phyloP scores from a whole-genome alignment of 2,113 vertebrate genomes.

The Sinocyclocheilus anshuiensis region DNA sequence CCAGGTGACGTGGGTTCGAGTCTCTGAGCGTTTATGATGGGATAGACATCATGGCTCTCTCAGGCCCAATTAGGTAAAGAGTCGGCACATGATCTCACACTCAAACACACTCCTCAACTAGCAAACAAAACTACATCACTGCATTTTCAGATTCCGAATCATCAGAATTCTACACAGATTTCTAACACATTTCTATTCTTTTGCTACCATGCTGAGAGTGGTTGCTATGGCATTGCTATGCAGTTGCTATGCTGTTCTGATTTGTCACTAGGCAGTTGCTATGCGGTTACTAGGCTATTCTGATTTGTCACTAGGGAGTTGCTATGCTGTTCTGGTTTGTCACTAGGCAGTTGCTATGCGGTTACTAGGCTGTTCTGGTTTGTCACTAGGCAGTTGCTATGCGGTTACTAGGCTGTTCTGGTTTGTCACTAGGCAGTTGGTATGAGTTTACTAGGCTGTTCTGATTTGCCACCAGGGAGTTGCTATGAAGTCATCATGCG shows the following conservation, averaged over 20 bases:
- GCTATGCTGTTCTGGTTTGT: too few species aligned
- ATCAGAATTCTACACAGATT: neutral
- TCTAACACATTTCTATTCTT: neutral
- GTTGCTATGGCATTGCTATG: neutral
- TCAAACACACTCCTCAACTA: too few species aligned
- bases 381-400: neutral
- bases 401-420: neutral
- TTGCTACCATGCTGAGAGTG: neutral
- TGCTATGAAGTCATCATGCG: too few species aligned
- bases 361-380: neutral
- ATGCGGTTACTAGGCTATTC: too few species aligned
- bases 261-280: too few species aligned
- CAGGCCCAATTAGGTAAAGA: neutral
- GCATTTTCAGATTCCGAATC: neutral
- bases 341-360: too few species aligned
- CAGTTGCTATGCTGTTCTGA: neutral
- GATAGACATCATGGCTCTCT: slow-evolving; percentile 28
- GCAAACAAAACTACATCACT: neutral
- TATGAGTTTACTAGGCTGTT: neutral
- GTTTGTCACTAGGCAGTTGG: neutral
- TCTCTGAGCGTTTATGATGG: neutral
- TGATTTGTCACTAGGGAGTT: neutral
- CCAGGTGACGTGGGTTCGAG: slow-evolving; percentile 35
- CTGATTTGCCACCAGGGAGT: too few species aligned
- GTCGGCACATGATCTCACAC: neutral